Evolutionary conservation across 2,888 invertebrate genomes (phyloP), one percentile per base, ranked within the genome.

Genomic region (Leptarthrus brevirostris): DNA sequence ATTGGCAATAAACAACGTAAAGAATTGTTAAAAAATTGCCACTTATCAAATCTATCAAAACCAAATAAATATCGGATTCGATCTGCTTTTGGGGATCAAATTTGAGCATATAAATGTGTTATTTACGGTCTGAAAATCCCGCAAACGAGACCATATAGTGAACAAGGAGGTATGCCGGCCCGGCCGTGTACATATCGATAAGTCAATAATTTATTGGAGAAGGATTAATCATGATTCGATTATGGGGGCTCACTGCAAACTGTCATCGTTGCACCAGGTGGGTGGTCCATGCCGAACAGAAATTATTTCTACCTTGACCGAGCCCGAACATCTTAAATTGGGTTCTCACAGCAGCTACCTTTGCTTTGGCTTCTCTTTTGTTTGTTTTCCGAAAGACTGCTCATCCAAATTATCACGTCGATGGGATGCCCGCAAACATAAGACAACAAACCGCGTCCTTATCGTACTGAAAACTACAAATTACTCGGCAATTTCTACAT

Each of bases 391-490:
- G 40, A 61, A 40, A 36, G 61, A 40, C 40, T 30, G 34, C 4
- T 24, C 66, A n/a, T 34, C 49, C 30, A 66, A 66, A 66, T 66
- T 66, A 66, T 66, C 66, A 24, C 49, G 47, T 49, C 34, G 47
- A 66, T 66, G 66, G 66, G 66, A 66, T 66, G 26, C 66, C 22
- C 12, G 53, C 66, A 47, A 53, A 47, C 66, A 66, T 66, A 49
- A 66, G 47, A 47, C 49, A 66, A n/a, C 66, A 14, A 26, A 47
- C 47, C 49, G 66, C 66, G 14, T 66, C 66, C 66, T 66, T 66
- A 66, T 66, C 66, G 66, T 47, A 26, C 49, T 44, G 72, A 58
- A 72, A 72, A 72, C 72, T 74, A 74, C 74, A 74, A 74, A 74
- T 74, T 74, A 70, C 70, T 70, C 22, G 49, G 70, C 56, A 69